These are phyloP conservation scores for Condylostylus longicornis DNA, from an alignment of 1,140 invertebrate genomes.

Conservation along the genomic window DNA sequence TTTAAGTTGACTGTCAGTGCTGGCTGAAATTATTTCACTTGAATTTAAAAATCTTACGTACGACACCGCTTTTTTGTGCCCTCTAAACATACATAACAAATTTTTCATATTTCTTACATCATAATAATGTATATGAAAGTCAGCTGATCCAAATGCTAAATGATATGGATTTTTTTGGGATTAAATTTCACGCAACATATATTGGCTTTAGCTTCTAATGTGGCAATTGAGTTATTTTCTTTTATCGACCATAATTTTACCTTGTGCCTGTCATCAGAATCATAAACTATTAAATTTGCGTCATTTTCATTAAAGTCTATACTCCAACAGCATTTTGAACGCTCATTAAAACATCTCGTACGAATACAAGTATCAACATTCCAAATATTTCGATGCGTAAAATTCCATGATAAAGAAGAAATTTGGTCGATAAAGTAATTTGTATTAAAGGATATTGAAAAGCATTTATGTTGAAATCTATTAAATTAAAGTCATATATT, in stretches of 20 bases:
- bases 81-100: slow-evolving; percentile 72
- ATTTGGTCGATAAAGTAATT: slow-evolving; percentile 89
- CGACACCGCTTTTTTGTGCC: slow-evolving; percentile 88
- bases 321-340: slow-evolving; percentile 93
- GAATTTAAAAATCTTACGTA: slow-evolving; percentile 90
- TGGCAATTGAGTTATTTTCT: slow-evolving; percentile 71
- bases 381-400: slow-evolving; percentile 85
- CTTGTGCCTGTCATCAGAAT: slow-evolving; percentile 86
- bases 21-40: slow-evolving; percentile 83
- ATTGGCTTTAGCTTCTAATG: slow-evolving; percentile 81
- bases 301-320: slow-evolving; percentile 92
- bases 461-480: slow-evolving; percentile 69
- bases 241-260: slow-evolving; percentile 90
- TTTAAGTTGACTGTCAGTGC: slow-evolving; percentile 87
- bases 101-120: slow-evolving; percentile 77
- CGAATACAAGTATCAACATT: slow-evolving; percentile 69
- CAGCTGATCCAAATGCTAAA: slow-evolving; percentile 86
- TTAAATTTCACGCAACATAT: slow-evolving; percentile 96
- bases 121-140: slow-evolving; percentile 95
- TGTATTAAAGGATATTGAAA: slow-evolving; percentile 87
- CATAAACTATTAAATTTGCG: slow-evolving; percentile 79
- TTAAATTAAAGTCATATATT: slow-evolving; percentile 77
- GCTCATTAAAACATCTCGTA: slow-evolving; percentile 68
- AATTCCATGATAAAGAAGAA: slow-evolving; percentile 89
- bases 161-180: slow-evolving; percentile 70